These are phyloP conservation scores for Gallinago media DNA, from an alignment of 2,113 vertebrate genomes.

Conservation along the genomic window DNA sequence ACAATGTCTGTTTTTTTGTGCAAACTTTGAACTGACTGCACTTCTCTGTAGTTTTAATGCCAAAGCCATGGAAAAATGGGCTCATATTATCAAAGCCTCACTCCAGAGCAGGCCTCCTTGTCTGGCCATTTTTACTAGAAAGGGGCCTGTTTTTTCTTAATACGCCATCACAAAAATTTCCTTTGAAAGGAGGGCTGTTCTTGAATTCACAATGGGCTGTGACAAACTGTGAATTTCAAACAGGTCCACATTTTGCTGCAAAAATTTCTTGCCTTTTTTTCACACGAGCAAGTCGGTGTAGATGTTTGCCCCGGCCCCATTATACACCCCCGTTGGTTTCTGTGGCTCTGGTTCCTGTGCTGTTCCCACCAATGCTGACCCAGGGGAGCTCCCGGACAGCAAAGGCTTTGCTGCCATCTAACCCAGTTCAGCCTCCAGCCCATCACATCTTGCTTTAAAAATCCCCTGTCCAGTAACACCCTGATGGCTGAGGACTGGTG, in stretches of 20 bases:
- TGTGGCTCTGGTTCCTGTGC: rapidly evolving
- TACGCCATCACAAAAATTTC: not conserved
- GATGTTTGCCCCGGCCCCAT: not conserved
- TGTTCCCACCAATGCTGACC: not conserved
- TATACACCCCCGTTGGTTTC: rapidly evolving
- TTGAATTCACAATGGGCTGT: conserved; percentile 9
- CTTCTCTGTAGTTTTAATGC: not conserved
- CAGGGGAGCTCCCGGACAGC: not conserved
- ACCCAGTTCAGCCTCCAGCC: not conserved
- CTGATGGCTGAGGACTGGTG: not conserved
- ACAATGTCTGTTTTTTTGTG: not conserved
- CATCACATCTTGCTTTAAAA: not conserved
- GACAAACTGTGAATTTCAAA: conserved; percentile 36
- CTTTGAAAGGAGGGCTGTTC: not conserved
- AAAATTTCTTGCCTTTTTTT: not conserved
- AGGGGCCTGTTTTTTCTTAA: not conserved
- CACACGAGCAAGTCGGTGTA: not conserved
- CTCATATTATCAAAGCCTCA: not conserved
- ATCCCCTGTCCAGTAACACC: not conserved
- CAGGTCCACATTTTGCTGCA: not conserved
- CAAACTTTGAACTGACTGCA: not conserved
- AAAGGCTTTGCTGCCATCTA: rapidly evolving
- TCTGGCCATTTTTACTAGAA: not conserved
- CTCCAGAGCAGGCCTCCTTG: not conserved
- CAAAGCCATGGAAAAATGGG: not conserved